Percentiles rank a stretch among this genome's conserved stretches.
Conservation (phyloP, 2,797 vertebrate species). For the Bufotes viridis region DNA sequence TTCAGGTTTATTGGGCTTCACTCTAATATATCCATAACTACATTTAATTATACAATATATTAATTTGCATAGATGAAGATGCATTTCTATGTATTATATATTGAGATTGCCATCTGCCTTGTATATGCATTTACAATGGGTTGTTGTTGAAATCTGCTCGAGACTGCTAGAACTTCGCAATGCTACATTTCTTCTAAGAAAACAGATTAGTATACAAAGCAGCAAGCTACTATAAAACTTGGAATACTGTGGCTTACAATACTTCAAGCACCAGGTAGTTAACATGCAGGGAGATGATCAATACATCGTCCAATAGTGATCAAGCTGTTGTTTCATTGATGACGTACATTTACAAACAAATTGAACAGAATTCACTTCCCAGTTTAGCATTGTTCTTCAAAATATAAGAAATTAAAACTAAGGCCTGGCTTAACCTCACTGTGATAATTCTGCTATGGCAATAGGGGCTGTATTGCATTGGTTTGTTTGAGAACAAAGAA, state of each 20-base stretch:
- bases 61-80: neutral
- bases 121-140: neutral
- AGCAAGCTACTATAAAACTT: neutral
- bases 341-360: neutral
- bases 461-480: neutral
- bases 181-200: neutral
- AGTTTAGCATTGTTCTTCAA: neutral
- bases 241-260: neutral
- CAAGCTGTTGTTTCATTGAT: neutral
- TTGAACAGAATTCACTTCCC: neutral
- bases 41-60: neutral
- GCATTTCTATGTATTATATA: neutral
- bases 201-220: neutral
- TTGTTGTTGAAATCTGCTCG: neutral
- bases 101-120: too few species aligned
- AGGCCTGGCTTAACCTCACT: neutral
- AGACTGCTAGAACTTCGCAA: neutral
- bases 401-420: neutral
- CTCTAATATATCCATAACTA: too few species aligned
- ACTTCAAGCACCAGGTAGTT: neutral
- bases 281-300: neutral
- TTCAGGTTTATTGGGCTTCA: too few species aligned
- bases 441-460: neutral
- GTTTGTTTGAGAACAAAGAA: neutral
- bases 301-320: neutral